phyloP scores from a whole-genome alignment of 2,113 vertebrate species.

The Hippolais icterina region DNA sequence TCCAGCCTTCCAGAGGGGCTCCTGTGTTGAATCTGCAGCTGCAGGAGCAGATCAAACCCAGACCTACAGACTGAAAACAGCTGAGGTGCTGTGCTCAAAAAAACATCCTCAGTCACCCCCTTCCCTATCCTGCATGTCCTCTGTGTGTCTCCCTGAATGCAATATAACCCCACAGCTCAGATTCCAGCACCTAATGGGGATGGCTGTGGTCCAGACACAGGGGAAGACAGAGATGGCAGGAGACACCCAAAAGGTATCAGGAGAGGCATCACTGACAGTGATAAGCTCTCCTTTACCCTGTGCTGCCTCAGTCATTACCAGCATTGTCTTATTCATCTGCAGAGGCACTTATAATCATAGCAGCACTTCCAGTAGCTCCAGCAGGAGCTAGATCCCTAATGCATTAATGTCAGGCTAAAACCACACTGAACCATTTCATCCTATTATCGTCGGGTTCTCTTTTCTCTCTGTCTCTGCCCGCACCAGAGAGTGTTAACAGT shows the following conservation, averaged over 20 bases:
- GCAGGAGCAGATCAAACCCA: not conserved
- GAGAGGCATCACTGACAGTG: not conserved
- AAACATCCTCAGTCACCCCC: not conserved
- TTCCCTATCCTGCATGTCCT: not conserved
- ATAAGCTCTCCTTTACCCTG: not conserved
- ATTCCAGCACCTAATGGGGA: rapidly evolving
- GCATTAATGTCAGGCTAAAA: not conserved
- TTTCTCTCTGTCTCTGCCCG: not conserved
- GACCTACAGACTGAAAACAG: not conserved
- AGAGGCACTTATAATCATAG: not conserved
- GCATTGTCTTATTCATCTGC: not conserved
- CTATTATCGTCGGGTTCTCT: not conserved
- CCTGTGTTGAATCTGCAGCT: not conserved
- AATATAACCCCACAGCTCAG: not conserved
- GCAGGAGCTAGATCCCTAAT: not conserved
- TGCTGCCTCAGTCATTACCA: not conserved
- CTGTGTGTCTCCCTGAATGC: not conserved
- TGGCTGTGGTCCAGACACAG: not conserved
- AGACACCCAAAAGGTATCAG: not conserved
- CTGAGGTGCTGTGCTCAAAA: not conserved
- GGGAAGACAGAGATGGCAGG: not conserved
- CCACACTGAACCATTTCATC: not conserved
- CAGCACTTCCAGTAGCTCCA: slow-evolving; percentile 2
- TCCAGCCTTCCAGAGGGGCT: not conserved
- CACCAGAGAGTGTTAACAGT: not conserved